Evolutionary conservation across 92 coral and sea anemone genomes (phyloP).

Genomic region (Epizoanthus fatuus): DNA sequence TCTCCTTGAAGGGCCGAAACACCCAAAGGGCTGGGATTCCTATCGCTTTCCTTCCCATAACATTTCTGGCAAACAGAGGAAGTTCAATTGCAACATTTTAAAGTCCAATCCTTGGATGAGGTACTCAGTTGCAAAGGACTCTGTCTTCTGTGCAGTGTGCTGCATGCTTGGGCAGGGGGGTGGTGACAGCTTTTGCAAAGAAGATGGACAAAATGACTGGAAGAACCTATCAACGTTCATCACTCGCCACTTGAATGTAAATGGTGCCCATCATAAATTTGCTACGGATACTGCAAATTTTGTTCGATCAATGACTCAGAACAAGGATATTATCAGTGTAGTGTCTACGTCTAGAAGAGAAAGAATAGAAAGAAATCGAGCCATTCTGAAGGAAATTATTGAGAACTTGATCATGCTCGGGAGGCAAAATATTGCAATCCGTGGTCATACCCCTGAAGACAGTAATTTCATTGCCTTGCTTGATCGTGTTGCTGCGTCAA

Average conservation of each 20-base stretch:
- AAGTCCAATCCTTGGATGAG: slow-evolving; percentile 38
- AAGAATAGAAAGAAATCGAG: slow-evolving; percentile 15
- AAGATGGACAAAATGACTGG: slow-evolving; percentile 34
- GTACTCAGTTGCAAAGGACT: slow-evolving; percentile 36
- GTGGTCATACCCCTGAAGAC: slow-evolving; percentile 37
- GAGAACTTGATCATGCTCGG: slow-evolving; percentile 31
- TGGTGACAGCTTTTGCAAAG: slow-evolving; percentile 18
- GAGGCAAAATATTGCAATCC: slow-evolving; percentile 28
- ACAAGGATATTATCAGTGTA: slow-evolving; percentile 14
- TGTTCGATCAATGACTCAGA: slow-evolving; percentile 27
- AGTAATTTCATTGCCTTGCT: slow-evolving; percentile 24
- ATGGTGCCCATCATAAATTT: slow-evolving; percentile 23
- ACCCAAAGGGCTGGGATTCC: slow-evolving; percentile 45
- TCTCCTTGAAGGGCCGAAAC: slow-evolving; percentile 40
- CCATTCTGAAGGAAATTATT: slow-evolving; percentile 35
- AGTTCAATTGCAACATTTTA: slow-evolving; percentile 38
- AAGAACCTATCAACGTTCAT: slow-evolving; percentile 29
- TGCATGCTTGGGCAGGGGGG: slow-evolving; percentile 25
- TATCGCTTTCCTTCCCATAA: slow-evolving; percentile 38
- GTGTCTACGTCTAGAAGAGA: slow-evolving; percentile 18
- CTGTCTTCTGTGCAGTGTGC: slow-evolving; percentile 24
- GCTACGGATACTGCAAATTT: slow-evolving; percentile 32
- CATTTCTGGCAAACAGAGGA: slow-evolving; percentile 36
- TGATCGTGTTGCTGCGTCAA: slow-evolving; percentile 31
- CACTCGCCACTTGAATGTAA: slow-evolving; percentile 31